Conservation (phyloP, 2,888 invertebrate species). For the Trichacis sp. region DNA sequence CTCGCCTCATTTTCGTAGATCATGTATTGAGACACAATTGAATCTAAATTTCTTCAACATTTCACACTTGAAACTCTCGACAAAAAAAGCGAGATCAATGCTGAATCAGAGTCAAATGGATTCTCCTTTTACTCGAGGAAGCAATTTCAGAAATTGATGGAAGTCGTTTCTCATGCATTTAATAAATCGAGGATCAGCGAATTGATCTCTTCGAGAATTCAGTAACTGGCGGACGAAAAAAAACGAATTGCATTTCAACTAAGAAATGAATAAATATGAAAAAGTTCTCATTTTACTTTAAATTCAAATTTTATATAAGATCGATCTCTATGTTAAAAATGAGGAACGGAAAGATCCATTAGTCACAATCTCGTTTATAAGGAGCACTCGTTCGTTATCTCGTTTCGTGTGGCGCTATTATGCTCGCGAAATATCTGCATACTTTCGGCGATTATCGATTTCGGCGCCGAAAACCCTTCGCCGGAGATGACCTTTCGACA, state of each 20-base stretch:
- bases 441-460: slow-evolving; percentile 42
- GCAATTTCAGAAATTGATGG: slow-evolving; percentile 3
- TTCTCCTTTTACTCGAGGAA: not conserved
- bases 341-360: slow-evolving; percentile 22
- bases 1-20: no score
- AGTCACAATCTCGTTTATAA: slow-evolving; percentile 42
- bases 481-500: slow-evolving; percentile 33
- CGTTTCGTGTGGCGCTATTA: slow-evolving; percentile 16
- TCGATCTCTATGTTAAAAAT: not conserved
- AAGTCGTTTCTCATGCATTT: not conserved
- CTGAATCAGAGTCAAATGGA: no score
- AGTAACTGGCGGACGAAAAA: no score
- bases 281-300: no score
- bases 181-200: not conserved
- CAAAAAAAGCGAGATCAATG: no score
- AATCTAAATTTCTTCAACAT: no score
- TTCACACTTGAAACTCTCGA: no score
- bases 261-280: no score
- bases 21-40: no score
- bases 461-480: slow-evolving; percentile 40
- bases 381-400: slow-evolving; percentile 24
- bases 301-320: no score
- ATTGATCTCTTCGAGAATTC: not conserved
- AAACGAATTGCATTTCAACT: no score
- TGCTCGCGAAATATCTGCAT: slow-evolving; percentile 17